A percentile compares a stretch with the other conserved stretches of the same genome.
These are phyloP conservation scores for Amblyornis subalaris DNA, from an alignment of 2,113 vertebrate genomes.

Conservation along the genomic window DNA sequence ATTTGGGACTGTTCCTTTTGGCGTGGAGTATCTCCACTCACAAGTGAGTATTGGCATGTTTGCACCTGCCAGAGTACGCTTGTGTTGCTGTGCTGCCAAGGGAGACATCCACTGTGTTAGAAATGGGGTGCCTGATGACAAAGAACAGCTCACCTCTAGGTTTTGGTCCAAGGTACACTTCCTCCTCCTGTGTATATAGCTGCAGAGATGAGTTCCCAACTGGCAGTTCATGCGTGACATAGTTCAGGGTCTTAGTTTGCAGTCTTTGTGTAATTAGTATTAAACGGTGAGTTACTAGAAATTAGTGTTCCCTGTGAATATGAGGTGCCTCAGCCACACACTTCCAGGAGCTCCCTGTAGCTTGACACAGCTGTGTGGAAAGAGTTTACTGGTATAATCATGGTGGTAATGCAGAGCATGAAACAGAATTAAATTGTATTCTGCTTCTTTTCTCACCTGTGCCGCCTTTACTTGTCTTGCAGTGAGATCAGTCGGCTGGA, in stretches of 20 bases:
- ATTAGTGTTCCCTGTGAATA: not conserved
- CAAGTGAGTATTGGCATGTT: not conserved
- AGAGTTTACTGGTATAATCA: not conserved
- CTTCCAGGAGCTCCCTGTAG: not conserved
- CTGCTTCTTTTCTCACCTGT: not conserved
- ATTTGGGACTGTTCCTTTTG: not conserved
- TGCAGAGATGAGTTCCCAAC: not conserved
- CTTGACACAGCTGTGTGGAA: not conserved
- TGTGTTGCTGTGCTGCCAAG: not conserved
- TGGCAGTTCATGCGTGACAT: not conserved
- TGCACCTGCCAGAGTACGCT: not conserved
- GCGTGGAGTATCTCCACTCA: not conserved
- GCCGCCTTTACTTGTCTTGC: conserved; percentile 20
- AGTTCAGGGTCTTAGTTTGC: not conserved
- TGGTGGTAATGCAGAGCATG: not conserved
- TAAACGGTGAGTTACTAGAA: not conserved
- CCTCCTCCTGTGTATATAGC: not conserved
- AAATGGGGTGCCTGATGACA: not conserved
- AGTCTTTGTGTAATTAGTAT: not conserved
- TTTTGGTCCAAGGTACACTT: not conserved
- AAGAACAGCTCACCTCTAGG: not conserved
- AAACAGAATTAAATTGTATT: not conserved
- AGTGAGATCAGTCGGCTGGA: conserved; percentile 96
- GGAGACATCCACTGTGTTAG: not conserved
- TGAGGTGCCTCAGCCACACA: accelerated